Conservation (phyloP, 1,140 invertebrate genomes). For the Macrotrachela quadricornifera region DNA sequence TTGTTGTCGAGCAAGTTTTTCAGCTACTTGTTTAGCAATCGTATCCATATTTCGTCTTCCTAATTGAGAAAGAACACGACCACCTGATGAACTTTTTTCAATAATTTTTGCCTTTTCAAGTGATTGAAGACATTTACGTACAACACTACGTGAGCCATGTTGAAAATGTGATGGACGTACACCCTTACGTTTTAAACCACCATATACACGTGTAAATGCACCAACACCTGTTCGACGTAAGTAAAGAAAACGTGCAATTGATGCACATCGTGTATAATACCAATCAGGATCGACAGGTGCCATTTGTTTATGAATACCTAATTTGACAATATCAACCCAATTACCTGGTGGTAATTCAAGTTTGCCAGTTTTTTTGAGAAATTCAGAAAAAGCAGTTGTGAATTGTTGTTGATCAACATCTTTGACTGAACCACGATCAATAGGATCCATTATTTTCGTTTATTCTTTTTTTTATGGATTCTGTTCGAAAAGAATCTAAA, state of each 20-base stretch:
- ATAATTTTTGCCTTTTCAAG: conserved; percentile 77
- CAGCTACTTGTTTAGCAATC: conserved; percentile 70
- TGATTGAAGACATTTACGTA: conserved; percentile 74
- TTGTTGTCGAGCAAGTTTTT: too few species aligned
- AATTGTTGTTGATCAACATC: conserved; percentile 95
- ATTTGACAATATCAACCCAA: conserved; percentile 87
- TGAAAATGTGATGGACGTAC: conserved; percentile 82
- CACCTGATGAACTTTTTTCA: conserved; percentile 64
- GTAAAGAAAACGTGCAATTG: conserved; percentile 77
- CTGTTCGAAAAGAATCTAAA: too few species aligned
- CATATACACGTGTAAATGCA: conserved; percentile 83
- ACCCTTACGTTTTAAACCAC: conserved; percentile 68
- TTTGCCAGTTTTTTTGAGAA: conserved; percentile 91
- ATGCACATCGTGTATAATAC: conserved; percentile 81
- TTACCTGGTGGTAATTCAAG: conserved; percentile 53
- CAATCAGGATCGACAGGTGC: conserved; percentile 92
- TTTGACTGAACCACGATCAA: conserved; percentile 41
- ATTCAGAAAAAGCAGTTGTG: conserved; percentile 73
- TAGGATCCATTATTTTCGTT: too few species aligned
- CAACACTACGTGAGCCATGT: conserved; percentile 62
- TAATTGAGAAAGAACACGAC: conserved; percentile 62
- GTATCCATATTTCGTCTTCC: conserved; percentile 85
- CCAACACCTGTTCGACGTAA: conserved; percentile 80
- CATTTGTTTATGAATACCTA: conserved; percentile 75
- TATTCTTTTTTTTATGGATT: too few species aligned